A percentile compares a stretch with the other conserved stretches of the same genome.
Evolutionary conservation across 2,888 invertebrate species (phyloP).

Genomic region (Lysandra coridon): DNA sequence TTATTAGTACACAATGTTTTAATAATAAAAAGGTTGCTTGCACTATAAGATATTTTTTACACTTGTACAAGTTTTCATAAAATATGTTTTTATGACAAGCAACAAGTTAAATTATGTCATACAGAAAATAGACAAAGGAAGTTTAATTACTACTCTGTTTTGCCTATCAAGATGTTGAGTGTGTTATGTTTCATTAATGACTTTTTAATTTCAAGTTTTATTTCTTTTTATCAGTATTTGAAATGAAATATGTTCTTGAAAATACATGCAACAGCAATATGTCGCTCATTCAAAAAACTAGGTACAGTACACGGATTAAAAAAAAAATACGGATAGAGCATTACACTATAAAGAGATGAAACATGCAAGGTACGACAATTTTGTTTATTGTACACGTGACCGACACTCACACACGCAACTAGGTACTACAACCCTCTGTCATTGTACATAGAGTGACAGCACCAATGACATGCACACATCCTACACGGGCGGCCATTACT

Average conservation of each 20-base stretch:
- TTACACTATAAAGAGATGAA: too few relatives aligned
- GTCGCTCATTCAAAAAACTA: background rate
- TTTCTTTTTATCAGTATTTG: background rate
- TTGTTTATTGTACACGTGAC: too few relatives aligned
- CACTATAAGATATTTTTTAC: background rate
- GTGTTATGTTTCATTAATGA: constrained; percentile 2
- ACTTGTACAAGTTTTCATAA: background rate
- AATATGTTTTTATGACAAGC: background rate
- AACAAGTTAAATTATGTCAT: constrained; percentile 10
- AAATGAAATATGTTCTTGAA: background rate
- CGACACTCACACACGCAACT: too few relatives aligned
- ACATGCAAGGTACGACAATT: too few relatives aligned
- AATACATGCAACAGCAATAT: background rate
- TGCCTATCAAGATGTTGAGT: background rate
- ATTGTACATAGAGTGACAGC: too few relatives aligned
- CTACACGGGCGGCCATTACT: too few relatives aligned
- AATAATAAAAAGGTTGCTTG: background rate
- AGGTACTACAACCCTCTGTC: too few relatives aligned
- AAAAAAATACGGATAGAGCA: too few relatives aligned
- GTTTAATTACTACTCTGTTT: background rate
- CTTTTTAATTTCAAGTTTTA: constrained; percentile 7
- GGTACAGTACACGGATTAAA: too few relatives aligned
- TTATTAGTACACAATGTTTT: too few relatives aligned
- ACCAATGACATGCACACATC: too few relatives aligned
- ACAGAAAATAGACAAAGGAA: constrained; percentile 1